A percentile compares a stretch with the other conserved stretches of the same genome.
Conservation (phyloP, 2,113 vertebrate genomes). For the Cinclus mexicanus region DNA sequence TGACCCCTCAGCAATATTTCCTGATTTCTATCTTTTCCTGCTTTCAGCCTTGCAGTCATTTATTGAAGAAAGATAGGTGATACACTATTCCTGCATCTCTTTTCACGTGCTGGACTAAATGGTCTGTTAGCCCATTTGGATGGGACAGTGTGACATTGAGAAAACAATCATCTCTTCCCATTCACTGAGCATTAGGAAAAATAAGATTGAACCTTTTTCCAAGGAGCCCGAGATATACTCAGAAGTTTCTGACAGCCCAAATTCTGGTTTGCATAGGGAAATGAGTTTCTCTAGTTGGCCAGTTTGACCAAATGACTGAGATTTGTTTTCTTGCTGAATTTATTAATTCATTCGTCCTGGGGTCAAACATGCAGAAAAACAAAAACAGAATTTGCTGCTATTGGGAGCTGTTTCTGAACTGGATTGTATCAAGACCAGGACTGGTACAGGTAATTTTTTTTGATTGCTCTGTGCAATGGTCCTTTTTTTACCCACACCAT, state of each 20-base stretch:
- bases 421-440: neutral
- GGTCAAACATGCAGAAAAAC: neutral
- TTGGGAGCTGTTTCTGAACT: neutral
- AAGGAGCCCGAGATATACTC: neutral
- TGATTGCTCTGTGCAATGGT: neutral
- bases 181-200: neutral
- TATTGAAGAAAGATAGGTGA: neutral
- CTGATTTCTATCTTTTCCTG: neutral
- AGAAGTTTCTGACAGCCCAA: neutral
- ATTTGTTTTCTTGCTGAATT: neutral
- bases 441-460: neutral
- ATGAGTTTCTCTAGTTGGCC: neutral
- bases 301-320: neutral
- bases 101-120: neutral
- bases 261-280: neutral
- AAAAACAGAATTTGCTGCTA: neutral
- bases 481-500: neutral
- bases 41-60: neutral
- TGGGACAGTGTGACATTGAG: neutral
- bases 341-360: neutral
- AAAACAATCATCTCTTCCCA: neutral
- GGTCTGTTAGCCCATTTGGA: neutral
- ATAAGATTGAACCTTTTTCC: neutral
- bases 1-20: neutral
- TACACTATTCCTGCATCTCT: neutral